phyloP scores from a whole-genome alignment of 1,140 invertebrate species.

The Heliconius congener region DNA sequence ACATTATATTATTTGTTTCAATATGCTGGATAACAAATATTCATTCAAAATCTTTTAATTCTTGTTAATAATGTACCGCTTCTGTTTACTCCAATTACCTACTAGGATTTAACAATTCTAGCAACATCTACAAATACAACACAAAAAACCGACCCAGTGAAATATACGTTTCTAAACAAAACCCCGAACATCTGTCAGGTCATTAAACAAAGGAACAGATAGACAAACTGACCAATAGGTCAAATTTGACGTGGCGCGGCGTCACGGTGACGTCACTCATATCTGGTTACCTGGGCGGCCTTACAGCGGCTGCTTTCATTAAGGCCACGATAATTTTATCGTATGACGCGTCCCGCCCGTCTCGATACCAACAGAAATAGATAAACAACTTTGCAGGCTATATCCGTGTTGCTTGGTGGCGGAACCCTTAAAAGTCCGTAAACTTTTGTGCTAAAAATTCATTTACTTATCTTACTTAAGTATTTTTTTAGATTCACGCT shows the following conservation, averaged over 20 bases:
- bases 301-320: conserved; percentile 58
- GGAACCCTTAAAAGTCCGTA: conserved; percentile 35
- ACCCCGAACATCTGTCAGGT: conserved; percentile 18
- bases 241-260: conserved; percentile 54
- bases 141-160: not conserved
- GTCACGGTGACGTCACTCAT: conserved; percentile 66
- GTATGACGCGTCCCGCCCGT: conserved; percentile 56
- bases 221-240: conserved; percentile 40
- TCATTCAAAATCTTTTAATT: too few species aligned
- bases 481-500: too few species aligned
- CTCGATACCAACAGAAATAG: conserved; percentile 52
- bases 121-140: too few species aligned
- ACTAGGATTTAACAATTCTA: too few species aligned
- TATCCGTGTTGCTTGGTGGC: conserved; percentile 31
- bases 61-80: too few species aligned
- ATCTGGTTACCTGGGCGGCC: conserved; percentile 64
- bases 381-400: conserved; percentile 39
- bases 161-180: conserved; percentile 8
- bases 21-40: too few species aligned
- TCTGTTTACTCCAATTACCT: too few species aligned
- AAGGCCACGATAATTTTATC: conserved; percentile 76
- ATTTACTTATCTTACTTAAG: too few species aligned
- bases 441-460: conserved; percentile 20
- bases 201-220: conserved; percentile 26
- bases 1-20: too few species aligned